Percentiles rank a stretch among this genome's conserved stretches.
Evolutionary conservation across 2,888 invertebrate species (phyloP).

Genomic region (Dynastes tityus): DNA sequence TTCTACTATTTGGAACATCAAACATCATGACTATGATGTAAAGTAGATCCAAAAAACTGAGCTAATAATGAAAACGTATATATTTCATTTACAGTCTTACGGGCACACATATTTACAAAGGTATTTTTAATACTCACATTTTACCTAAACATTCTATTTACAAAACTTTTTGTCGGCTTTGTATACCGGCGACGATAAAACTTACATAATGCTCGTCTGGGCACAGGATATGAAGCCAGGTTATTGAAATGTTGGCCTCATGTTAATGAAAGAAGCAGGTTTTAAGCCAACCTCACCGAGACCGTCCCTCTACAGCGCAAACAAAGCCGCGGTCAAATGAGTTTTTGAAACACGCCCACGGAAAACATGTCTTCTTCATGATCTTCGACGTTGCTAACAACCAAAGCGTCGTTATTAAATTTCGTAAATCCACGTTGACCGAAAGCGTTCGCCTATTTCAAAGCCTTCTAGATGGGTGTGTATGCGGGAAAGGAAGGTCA

Average conservation of each 20-base stretch:
- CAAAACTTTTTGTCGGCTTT: constrained; percentile 13
- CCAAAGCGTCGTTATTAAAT: constrained; percentile 42
- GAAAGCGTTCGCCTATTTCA: constrained; percentile 2
- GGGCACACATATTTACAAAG: not conserved
- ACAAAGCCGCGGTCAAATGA: constrained; percentile 69
- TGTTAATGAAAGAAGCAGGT: constrained; percentile 69
- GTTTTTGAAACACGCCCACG: constrained; percentile 65
- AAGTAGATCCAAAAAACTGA: too few relatives aligned
- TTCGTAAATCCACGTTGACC: constrained; percentile 39
- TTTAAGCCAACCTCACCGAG: constrained; percentile 63
- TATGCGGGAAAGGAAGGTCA: not conserved
- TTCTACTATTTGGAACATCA: too few relatives aligned
- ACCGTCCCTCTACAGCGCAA: constrained; percentile 60
- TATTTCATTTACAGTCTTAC: too few relatives aligned
- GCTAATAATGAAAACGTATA: too few relatives aligned
- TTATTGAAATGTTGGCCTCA: constrained; percentile 69
- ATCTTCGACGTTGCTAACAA: constrained; percentile 30
- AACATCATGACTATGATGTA: too few relatives aligned
- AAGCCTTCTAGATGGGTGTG: not conserved
- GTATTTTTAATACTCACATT: constrained; percentile 14
- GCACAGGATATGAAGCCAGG: constrained; percentile 67
- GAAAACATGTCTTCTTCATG: constrained; percentile 56
- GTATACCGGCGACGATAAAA: constrained; percentile 27
- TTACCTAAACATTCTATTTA: constrained; percentile 8
- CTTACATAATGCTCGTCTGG: constrained; percentile 54